A percentile compares a stretch with the other conserved stretches of the same genome.
phyloP scores from a whole-genome alignment of 2,888 invertebrate genomes.

The Lucinisca nassula region DNA sequence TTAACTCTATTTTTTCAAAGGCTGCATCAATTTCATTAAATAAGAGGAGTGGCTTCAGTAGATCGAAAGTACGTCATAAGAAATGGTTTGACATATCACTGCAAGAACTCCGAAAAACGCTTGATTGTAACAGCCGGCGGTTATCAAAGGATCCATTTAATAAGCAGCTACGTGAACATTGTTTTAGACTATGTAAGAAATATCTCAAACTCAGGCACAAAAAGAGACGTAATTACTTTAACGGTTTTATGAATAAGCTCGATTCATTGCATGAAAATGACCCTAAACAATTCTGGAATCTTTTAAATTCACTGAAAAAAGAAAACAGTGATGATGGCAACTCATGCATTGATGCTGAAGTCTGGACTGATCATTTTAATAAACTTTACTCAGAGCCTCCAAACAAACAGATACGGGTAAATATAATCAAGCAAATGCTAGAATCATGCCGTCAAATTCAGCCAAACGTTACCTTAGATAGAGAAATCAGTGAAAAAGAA shows the following conservation, averaged over 20 bases:
- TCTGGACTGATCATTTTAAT: not conserved
- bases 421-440: not conserved
- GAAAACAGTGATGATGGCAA: not conserved
- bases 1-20: not conserved
- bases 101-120: not conserved
- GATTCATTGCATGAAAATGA: conserved; percentile 6
- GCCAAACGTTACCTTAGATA: not conserved
- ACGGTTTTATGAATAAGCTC: not conserved
- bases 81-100: not conserved
- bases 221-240: not conserved
- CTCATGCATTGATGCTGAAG: not conserved
- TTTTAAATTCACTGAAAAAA: not conserved
- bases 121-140: not conserved
- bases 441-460: not conserved
- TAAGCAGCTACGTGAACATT: not conserved
- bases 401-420: not conserved
- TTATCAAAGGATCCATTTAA: not conserved
- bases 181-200: not conserved
- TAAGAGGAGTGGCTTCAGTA: not conserved
- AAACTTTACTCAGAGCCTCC: not conserved
- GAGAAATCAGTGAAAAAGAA: not conserved
- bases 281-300: not conserved
- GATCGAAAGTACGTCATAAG: not conserved
- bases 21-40: not conserved
- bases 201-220: not conserved